Conservation (phyloP, 2,888 invertebrate genomes). For the Orthosia incerta region DNA sequence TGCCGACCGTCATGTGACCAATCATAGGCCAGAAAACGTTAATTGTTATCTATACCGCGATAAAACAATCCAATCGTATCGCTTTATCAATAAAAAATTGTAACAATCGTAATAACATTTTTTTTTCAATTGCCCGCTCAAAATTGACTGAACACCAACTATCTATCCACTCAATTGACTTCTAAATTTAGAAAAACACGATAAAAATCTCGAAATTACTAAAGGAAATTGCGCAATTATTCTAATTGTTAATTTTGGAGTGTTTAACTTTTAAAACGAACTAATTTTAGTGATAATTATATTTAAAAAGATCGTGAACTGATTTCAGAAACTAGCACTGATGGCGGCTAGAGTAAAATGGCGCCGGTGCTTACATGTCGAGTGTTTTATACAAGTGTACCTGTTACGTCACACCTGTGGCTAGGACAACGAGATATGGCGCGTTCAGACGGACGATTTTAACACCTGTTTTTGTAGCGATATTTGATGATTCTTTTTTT, state of each 20-base stretch:
- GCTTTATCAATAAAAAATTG: slow-evolving; percentile 57
- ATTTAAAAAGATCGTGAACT: slow-evolving; percentile 61
- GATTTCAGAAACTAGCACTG: slow-evolving; percentile 63
- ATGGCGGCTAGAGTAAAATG: slow-evolving; percentile 80
- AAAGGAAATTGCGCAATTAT: slow-evolving; percentile 51
- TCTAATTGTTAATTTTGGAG: slow-evolving; percentile 59
- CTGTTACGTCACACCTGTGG: slow-evolving; percentile 88
- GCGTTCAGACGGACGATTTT: slow-evolving; percentile 52
- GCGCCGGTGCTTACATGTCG: slow-evolving; percentile 77
- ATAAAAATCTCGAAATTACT: slow-evolving; percentile 32
- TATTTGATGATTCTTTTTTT: not conserved
- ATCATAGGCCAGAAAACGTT: slow-evolving; percentile 78
- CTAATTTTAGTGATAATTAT: slow-evolving; percentile 59
- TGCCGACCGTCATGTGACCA: slow-evolving; percentile 84
- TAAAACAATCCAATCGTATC: slow-evolving; percentile 72
- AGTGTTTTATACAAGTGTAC: slow-evolving; percentile 86
- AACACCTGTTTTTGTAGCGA: not conserved
- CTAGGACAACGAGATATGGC: slow-evolving; percentile 77
- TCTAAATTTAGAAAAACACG: slow-evolving; percentile 40
- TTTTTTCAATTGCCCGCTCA: slow-evolving; percentile 65
- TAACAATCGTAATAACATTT: slow-evolving; percentile 55
- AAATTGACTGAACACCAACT: slow-evolving; percentile 57
- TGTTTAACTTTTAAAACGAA: slow-evolving; percentile 55
- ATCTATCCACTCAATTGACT: slow-evolving; percentile 55
- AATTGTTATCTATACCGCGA: slow-evolving; percentile 71